phyloP scores from a whole-genome alignment of 2,888 invertebrate species.

The Uropetala carovei region DNA sequence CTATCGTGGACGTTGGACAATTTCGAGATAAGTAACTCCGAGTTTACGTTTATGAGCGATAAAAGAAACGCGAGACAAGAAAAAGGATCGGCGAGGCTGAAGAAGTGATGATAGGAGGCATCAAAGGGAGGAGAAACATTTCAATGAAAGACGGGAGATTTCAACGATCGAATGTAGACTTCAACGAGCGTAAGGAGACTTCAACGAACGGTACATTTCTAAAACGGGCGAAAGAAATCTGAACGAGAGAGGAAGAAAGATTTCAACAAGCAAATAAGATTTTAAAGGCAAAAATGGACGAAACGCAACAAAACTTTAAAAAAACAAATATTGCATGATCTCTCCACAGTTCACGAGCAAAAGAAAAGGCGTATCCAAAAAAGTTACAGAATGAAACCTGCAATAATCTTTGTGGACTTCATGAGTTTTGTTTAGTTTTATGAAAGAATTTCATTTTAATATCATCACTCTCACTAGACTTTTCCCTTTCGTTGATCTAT shows the following conservation, averaged over 20 bases:
- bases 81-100: not conserved
- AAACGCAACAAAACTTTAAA: too few species aligned
- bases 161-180: not conserved
- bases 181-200: not conserved
- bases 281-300: too few species aligned
- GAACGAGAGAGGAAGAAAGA: not conserved
- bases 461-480: not conserved
- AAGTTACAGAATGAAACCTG: too few species aligned
- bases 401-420: too few species aligned
- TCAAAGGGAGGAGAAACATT: not conserved
- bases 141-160: not conserved
- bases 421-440: too few species aligned
- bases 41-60: slow-evolving; percentile 19
- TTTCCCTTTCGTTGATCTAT: not conserved
- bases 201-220: not conserved
- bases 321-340: too few species aligned
- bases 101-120: not conserved
- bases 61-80: slow-evolving; percentile 4
- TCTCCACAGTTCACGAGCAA: too few species aligned
- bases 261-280: too few species aligned
- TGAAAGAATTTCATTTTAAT: not conserved
- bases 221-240: not conserved
- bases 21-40: not conserved
- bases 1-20: slow-evolving; percentile 15
- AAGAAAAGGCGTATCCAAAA: too few species aligned